Conservation (phyloP, 2,888 invertebrate genomes). For the Agonopterix subpropinquella region DNA sequence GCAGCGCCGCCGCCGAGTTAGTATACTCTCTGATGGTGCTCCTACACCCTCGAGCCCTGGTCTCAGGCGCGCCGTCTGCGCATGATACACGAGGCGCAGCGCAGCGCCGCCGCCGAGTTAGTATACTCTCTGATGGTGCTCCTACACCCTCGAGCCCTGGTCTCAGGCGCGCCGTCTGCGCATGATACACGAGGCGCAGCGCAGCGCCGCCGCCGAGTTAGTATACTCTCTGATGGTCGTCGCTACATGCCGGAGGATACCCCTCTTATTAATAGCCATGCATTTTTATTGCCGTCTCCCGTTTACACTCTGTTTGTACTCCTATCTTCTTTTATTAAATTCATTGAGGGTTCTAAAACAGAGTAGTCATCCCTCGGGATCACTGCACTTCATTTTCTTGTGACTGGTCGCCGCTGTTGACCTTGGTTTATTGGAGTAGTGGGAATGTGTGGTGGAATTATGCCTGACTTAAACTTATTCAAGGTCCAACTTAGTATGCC, state of each 20-base stretch:
- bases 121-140: not conserved
- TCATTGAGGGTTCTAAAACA: too few relatives aligned
- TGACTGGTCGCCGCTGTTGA: too few relatives aligned
- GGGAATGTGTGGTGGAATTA: too few relatives aligned
- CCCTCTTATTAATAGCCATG: conserved; percentile 38
- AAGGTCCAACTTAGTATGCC: too few relatives aligned
- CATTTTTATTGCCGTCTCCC: conserved; percentile 1
- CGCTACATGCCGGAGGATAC: too few relatives aligned
- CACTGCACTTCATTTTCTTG: too few relatives aligned
- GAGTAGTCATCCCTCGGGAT: too few relatives aligned
- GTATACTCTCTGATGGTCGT: not conserved
- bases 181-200: conserved; percentile 66
- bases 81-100: conserved; percentile 66
- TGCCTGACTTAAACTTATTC: too few relatives aligned
- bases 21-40: not conserved
- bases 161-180: conserved; percentile 63
- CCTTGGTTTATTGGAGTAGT: too few relatives aligned
- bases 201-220: conserved; percentile 32
- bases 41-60: conserved; percentile 56
- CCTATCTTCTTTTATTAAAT: too few relatives aligned
- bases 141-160: conserved; percentile 56
- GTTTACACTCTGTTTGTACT: too few relatives aligned
- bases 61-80: conserved; percentile 63
- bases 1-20: conserved; percentile 32
- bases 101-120: conserved; percentile 32